A percentile compares a stretch with the other conserved stretches of the same genome.
phyloP scores from a whole-genome alignment of 2,888 invertebrate genomes.

The Drosophila villosipedis region DNA sequence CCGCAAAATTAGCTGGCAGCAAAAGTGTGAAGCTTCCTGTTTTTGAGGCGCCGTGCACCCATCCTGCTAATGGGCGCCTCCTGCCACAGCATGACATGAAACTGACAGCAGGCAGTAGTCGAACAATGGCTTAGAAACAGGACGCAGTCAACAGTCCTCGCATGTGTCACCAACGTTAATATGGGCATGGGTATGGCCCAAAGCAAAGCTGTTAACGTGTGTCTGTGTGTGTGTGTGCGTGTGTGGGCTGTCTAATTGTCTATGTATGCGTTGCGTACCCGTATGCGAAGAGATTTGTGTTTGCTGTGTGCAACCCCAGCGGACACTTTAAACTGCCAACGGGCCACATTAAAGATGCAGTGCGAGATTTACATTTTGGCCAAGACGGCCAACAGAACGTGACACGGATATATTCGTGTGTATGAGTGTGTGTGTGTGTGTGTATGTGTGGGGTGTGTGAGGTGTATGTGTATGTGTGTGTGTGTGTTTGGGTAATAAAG shows the following conservation, averaged over 20 bases:
- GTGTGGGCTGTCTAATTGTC: slow-evolving; percentile 66
- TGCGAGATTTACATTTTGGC: slow-evolving; percentile 67
- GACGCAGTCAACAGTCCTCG: slow-evolving; percentile 30
- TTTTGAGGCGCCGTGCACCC: slow-evolving; percentile 33
- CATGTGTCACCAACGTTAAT: slow-evolving; percentile 47
- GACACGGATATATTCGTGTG: slow-evolving; percentile 16
- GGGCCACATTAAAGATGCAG: slow-evolving; percentile 66
- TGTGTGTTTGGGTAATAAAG: slow-evolving; percentile 45
- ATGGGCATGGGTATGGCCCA: slow-evolving; percentile 28
- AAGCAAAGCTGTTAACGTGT: slow-evolving; percentile 58
- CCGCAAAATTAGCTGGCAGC: slow-evolving; percentile 62
- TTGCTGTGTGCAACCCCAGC: slow-evolving; percentile 57
- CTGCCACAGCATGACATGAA: slow-evolving; percentile 37
- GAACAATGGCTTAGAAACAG: slow-evolving; percentile 57
- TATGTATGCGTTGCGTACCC: slow-evolving; percentile 31
- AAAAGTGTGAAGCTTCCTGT: slow-evolving; percentile 65
- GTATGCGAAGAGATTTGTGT: slow-evolving; percentile 31
- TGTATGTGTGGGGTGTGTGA: background rate
- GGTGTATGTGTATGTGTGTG: background rate
- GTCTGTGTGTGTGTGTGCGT: slow-evolving; percentile 23
- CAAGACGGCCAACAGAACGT: slow-evolving; percentile 37
- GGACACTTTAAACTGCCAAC: slow-evolving; percentile 75
- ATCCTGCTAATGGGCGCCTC: slow-evolving; percentile 3
- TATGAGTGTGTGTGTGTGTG: slow-evolving; percentile 7
- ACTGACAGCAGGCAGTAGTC: slow-evolving; percentile 60